These are phyloP conservation scores for Pardalotus punctatus DNA, from an alignment of 2,113 vertebrate species.

Conservation along the genomic window DNA sequence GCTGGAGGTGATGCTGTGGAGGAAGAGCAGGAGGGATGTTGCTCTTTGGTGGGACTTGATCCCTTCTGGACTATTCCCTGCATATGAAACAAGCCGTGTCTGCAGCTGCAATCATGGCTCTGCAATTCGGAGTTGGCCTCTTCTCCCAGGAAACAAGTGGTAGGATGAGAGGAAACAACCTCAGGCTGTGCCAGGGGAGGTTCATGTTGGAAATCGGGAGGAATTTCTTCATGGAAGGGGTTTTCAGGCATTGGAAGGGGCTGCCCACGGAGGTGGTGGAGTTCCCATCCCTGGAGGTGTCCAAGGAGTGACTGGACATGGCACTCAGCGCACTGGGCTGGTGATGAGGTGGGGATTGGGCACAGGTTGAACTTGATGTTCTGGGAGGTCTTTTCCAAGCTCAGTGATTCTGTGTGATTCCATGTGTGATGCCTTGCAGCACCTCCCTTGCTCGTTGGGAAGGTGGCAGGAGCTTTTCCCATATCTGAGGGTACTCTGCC, in stretches of 20 bases:
- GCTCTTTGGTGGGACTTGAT: not conserved
- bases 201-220: not conserved
- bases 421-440: not conserved
- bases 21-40: not conserved
- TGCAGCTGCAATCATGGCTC: no score
- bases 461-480: not conserved
- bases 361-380: accelerated
- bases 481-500: not conserved
- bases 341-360: not conserved
- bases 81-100: accelerated
- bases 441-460: not conserved
- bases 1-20: not conserved
- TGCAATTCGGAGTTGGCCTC: not conserved
- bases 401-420: not conserved
- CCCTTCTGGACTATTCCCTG: not conserved
- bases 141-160: not conserved
- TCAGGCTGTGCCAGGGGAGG: not conserved
- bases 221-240: not conserved
- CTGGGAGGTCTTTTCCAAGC: not conserved
- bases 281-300: not conserved
- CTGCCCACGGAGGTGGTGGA: not conserved
- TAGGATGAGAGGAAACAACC: not conserved
- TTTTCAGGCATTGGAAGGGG: not conserved
- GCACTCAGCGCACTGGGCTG: not conserved
- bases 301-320: accelerated